Evolutionary conservation across 2,113 vertebrate genomes (phyloP), one percentile per base, ranked within the genome.

Genomic region (Grus americana): DNA sequence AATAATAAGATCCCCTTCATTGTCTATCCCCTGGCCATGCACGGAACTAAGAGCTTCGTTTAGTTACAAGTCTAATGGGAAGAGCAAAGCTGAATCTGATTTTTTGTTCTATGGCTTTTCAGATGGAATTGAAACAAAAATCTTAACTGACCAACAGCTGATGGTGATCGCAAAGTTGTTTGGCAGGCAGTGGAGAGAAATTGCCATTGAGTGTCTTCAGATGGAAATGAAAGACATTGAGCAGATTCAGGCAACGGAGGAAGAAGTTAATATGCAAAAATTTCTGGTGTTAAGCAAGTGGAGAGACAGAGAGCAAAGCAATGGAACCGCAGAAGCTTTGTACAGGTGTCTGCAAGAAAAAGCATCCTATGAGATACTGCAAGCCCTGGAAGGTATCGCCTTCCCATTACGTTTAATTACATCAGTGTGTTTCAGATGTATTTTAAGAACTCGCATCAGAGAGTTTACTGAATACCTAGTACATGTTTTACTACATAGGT

Each of bases 171-270:
- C 98, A 42, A 97, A 95, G 90, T 91, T 85, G 29, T 96, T 98
- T 36, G 99, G 98, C 26, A 97, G 96, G 72, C 97, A 98, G 76
- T 99, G 99, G 98, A 97, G 98, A 81, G 96, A 98, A 73, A 94
- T 98, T 12, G 98, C 98, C 84, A 98, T 99, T 79, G 57, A 81
- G 46, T 98, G 93, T 16, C 97, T 99, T 5, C 96, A 96, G 68
- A 59, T 99, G 93, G 97, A 94, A 67, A 97, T 97, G 52, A 96
- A 79, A 22, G 98, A 98, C 38, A 97, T 98, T 8, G 98, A 98
- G 4, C 96, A 98, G 34, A 98, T 98, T 62, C 96, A 97, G 85
- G 96, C 93, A 9, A 68, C 38, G 2, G 97, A 98, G 82, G 96
- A 98, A 6, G 95, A 98, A 1, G 94, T 97, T n/a, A 97, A 85